Evolutionary conservation across 2,888 invertebrate genomes (phyloP).

Genomic region (Heliconius hortense): DNA sequence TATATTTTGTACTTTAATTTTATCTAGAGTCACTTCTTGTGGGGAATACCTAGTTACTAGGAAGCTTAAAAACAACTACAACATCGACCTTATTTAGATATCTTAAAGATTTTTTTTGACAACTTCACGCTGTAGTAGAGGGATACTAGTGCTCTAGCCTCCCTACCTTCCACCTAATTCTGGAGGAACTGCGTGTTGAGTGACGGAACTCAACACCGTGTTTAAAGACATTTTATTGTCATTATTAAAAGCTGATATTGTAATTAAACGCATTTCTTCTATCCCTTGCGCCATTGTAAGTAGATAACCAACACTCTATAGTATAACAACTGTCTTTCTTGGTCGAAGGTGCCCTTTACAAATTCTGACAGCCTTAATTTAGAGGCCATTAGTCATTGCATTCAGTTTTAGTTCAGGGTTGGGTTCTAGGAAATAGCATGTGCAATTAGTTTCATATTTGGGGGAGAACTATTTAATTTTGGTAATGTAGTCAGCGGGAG

Average conservation of each 20-base stretch:
- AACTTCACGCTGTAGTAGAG: no score
- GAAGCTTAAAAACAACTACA: no score
- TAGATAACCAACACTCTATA: background rate
- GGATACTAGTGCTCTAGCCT: no score
- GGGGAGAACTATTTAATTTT: conserved; percentile 28
- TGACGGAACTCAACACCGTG: no score
- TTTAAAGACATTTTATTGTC: background rate
- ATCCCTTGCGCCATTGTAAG: background rate
- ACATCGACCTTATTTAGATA: no score
- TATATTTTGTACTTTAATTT: no score
- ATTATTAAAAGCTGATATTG: background rate
- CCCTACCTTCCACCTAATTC: no score
- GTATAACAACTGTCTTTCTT: conserved; percentile 2
- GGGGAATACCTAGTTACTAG: no score
- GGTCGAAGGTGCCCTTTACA: conserved; percentile 21
- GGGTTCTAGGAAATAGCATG: conserved; percentile 41
- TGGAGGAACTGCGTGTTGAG: no score
- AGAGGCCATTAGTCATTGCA: conserved; percentile 48
- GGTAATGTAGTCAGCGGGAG: conserved; percentile 13
- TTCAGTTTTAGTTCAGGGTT: conserved; percentile 36
- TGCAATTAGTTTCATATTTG: conserved; percentile 40
- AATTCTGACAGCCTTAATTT: conserved; percentile 43
- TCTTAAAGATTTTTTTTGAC: no score
- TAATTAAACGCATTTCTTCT: background rate
- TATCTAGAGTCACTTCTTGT: no score